Evolutionary conservation across 2,113 vertebrate species (phyloP).

Genomic region (Sigmodon hispidus): DNA sequence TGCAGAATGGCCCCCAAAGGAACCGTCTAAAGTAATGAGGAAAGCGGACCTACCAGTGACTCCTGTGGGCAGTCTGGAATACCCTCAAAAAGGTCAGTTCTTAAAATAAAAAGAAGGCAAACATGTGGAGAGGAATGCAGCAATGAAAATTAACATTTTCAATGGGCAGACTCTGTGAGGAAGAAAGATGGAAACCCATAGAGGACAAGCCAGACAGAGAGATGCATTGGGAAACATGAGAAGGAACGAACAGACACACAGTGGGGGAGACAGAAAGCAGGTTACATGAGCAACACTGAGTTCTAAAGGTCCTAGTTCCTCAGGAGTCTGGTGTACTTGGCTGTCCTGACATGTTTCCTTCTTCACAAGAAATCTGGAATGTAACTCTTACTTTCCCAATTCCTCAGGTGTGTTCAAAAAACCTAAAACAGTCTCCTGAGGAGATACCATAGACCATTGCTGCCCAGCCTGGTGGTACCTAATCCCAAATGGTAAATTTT

Average conservation of each 20-base stretch:
- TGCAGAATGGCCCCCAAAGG: not conserved
- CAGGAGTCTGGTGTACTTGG: not conserved
- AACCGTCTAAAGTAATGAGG: not conserved
- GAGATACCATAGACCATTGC: not conserved
- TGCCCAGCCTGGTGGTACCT: not conserved
- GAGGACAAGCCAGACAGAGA: not conserved
- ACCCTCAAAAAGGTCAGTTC: not conserved
- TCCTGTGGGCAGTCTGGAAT: too few relatives aligned
- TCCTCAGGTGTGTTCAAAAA: not conserved
- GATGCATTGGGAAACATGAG: too few relatives aligned
- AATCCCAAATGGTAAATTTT: not conserved
- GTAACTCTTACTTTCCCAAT: not conserved
- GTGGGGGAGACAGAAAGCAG: accelerated
- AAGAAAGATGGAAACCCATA: not conserved
- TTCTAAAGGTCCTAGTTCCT: not conserved
- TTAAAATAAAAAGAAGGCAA: not conserved
- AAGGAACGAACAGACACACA: not conserved
- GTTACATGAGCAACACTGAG: not conserved
- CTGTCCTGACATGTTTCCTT: not conserved
- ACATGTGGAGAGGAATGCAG: not conserved
- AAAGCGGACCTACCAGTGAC: not conserved
- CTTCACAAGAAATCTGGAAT: not conserved
- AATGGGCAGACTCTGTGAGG: not conserved
- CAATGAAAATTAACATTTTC: too few relatives aligned
- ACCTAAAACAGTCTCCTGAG: not conserved